Base-by-base conservation (phyloP, 2,113 vertebrate species). In the Anguilla japonica region DNA sequence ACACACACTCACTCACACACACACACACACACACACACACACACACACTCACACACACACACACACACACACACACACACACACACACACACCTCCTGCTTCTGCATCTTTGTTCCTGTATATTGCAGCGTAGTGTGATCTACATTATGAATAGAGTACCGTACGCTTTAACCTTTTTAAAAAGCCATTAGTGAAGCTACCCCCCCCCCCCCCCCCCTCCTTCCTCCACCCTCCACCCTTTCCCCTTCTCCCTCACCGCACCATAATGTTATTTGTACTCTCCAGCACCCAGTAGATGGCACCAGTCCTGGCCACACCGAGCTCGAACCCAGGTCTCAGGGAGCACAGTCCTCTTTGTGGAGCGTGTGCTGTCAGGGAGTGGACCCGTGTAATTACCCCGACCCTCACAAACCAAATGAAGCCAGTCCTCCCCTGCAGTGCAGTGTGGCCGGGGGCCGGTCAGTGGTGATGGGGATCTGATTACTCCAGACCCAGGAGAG, bases 81-180 rank as follows among this genome's bases (percentile, higher is more conserved):
- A 46, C 43, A 46, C 3, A 8, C 43, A 46, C 43, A 46, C 50
- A 92, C 91, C 93, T 92, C 89, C 91, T 34, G 26, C 87, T 88
- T 92, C 92, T 91, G 93, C 93, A 93, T 46, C 94, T 94, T 94
- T 94, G 92, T 93, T 92, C 92, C 92, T 94, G 93, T 94, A 93
- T 94, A 34, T 93, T 94, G 91, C 92, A 93, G 92, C 93, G 91
- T 94, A 94, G 93, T 92, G 92, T 90, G 94, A 94, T 93, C 92
- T 92, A 93, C 93, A 94, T 95, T 94, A 94, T 93, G 93, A 94
- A 95, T 93, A 91, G 94, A 91, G 90, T 93, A 92, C 92, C 91
- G 92, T 91, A 91, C 87, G 91, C 93, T 93, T 93, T 95, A 95
- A 95, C 95, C 94, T 95, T 95, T 95, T 95, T 94, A 95, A 95